Percentiles rank a stretch among this genome's conserved stretches.
Evolutionary conservation across 2,888 invertebrate genomes (phyloP).

Genomic region (Pilophorus perplexus): DNA sequence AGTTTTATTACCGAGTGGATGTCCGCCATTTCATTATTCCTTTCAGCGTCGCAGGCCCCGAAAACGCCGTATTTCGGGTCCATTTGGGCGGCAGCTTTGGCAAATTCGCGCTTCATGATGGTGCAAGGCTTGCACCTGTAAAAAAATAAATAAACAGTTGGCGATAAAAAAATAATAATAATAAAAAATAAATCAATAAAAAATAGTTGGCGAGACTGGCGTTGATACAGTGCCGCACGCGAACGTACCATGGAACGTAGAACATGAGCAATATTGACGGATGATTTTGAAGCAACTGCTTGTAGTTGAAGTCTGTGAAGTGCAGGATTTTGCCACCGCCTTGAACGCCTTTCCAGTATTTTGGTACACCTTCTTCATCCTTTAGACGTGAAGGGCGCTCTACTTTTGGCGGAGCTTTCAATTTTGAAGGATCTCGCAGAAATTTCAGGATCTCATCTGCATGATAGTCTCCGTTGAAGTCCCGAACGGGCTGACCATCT

Average conservation of each 20-base stretch:
- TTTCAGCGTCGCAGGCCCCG: constrained; percentile 66
- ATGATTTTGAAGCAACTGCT: constrained; percentile 4
- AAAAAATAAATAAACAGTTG: too few relatives aligned
- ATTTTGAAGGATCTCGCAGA: constrained; percentile 24
- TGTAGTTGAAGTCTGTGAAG: constrained; percentile 34
- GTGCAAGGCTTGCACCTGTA: constrained; percentile 37
- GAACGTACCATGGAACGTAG: constrained; percentile 38
- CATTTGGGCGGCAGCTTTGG: constrained; percentile 11
- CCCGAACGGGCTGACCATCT: constrained; percentile 16
- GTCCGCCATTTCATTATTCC: constrained; percentile 60
- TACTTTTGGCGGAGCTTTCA: background rate
- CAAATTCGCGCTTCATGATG: constrained; percentile 26
- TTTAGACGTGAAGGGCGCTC: background rate
- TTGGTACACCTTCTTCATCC: constrained; percentile 7
- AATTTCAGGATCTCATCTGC: constrained; percentile 27
- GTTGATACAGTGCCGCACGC: too few relatives aligned
- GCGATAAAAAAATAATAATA: background rate
- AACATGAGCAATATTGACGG: constrained; percentile 25
- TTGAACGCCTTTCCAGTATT: constrained; percentile 36
- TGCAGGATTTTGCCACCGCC: constrained; percentile 13
- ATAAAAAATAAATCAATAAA: background rate
- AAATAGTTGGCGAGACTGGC: background rate
- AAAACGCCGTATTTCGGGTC: constrained; percentile 51
- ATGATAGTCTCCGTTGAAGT: constrained; percentile 20
- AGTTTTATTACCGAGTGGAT: constrained; percentile 62